These are phyloP conservation scores for Luperina nickerlii DNA, from an alignment of 2,888 invertebrate species.

Conservation along the genomic window DNA sequence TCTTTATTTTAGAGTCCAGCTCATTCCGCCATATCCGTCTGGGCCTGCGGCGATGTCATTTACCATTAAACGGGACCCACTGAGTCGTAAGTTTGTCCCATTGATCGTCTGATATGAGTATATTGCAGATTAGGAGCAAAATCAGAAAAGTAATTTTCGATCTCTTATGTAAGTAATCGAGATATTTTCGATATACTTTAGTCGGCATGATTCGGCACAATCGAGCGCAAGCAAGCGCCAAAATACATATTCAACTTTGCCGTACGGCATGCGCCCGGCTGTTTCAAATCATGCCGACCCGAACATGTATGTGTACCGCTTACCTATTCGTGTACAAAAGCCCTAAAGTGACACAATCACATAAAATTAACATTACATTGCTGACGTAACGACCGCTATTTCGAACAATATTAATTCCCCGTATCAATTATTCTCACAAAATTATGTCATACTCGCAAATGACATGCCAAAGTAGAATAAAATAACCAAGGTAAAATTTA, in stretches of 20 bases:
- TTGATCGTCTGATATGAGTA: no score
- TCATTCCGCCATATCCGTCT: no score
- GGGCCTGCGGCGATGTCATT: no score
- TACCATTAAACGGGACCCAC: no score
- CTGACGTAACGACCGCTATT: conserved; percentile 11
- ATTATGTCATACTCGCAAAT: conserved; percentile 55
- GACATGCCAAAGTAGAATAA: neutral
- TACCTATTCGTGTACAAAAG: neutral
- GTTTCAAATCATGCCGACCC: neutral
- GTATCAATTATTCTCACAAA: conserved; percentile 51
- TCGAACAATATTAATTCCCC: conserved; percentile 31
- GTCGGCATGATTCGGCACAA: neutral
- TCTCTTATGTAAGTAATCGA: neutral
- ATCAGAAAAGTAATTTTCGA: neutral
- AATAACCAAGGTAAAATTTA: conserved; percentile 6
- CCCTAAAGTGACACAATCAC: neutral
- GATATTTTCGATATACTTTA: no score
- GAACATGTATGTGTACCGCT: neutral
- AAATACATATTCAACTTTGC: neutral
- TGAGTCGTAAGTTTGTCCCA: no score
- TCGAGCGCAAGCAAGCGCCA: no score
- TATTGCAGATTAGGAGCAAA: neutral
- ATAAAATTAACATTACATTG: neutral
- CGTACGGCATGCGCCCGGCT: neutral
- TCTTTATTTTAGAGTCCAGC: no score